These are phyloP conservation scores for Neomorphus geoffroyi DNA, from an alignment of 2,797 vertebrate species.

Conservation along the genomic window DNA sequence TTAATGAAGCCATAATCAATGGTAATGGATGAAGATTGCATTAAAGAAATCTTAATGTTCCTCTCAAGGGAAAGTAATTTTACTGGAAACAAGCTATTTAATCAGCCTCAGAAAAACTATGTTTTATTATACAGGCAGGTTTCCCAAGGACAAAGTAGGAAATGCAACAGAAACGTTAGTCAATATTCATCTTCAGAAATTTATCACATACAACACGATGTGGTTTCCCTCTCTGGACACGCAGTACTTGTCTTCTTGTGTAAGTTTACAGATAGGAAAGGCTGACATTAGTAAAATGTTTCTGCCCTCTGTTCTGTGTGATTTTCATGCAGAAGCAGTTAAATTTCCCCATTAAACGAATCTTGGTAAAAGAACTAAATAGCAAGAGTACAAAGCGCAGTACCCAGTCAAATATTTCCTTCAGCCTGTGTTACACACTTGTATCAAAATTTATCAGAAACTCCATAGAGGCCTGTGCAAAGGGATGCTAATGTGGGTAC, in stretches of 20 bases:
- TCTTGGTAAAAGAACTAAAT: background rate
- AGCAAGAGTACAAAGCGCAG: background rate
- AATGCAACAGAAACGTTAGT: background rate
- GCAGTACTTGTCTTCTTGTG: background rate
- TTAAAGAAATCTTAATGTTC: conserved; percentile 54
- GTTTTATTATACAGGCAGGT: conserved; percentile 11
- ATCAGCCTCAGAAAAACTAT: conserved; percentile 33
- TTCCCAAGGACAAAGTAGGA: conserved; percentile 23
- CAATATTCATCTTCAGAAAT: background rate
- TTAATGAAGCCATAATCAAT: conserved; percentile 68
- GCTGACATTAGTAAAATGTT: background rate
- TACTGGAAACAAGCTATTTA: conserved; percentile 62
- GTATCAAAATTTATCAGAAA: background rate
- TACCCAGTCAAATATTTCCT: background rate
- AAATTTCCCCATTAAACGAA: background rate
- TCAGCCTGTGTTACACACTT: background rate
- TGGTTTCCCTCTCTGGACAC: background rate
- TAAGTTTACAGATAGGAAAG: background rate
- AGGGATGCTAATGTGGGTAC: background rate
- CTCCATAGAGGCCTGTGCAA: background rate
- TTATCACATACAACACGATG: background rate
- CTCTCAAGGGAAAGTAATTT: conserved; percentile 62
- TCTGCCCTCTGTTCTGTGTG: background rate
- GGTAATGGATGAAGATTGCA: conserved; percentile 67
- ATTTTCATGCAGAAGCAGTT: background rate